Evolutionary conservation across 37 sponge, comb jelly and placozoan genomes (phyloP).

Genomic region (Diacarnus erythraeanus): DNA sequence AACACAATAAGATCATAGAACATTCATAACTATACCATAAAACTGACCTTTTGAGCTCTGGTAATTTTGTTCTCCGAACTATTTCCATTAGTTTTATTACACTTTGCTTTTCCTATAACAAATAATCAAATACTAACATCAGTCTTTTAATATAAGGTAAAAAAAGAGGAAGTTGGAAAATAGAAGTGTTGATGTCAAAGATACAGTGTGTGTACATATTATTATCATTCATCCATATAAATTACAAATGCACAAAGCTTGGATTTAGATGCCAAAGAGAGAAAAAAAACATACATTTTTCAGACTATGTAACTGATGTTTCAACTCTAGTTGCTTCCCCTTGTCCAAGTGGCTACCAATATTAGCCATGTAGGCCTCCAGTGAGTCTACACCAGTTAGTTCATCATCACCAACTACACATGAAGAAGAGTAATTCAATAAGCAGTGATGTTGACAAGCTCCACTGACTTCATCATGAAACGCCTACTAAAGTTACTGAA

Average conservation of each 20-base stretch:
- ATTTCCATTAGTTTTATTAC: conserved; percentile 50
- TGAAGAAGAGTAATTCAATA: neutral
- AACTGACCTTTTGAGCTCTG: conserved; percentile 24
- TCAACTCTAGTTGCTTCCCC: conserved; percentile 32
- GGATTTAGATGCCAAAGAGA: neutral
- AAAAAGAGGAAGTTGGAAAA: neutral
- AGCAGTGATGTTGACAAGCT: too few relatives aligned
- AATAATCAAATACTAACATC: neutral
- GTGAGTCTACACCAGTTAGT: conserved; percentile 35
- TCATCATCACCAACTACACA: neutral
- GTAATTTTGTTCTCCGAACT: conserved; percentile 40
- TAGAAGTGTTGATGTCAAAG: neutral
- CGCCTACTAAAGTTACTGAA: too few relatives aligned
- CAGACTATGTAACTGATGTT: conserved; percentile 56
- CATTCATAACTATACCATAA: too few relatives aligned
- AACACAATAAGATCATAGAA: too few relatives aligned
- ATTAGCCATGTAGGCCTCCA: conserved; percentile 74
- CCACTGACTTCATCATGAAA: neutral
- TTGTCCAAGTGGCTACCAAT: conserved; percentile 48
- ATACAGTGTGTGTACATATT: neutral
- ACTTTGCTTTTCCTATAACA: conserved; percentile 65
- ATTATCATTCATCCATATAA: neutral
- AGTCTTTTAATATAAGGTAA: too few relatives aligned
- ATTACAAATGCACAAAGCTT: neutral
- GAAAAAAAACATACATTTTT: conserved; percentile 37